Base-by-base conservation (phyloP, 2,113 vertebrate genomes). In the Boleophthalmus pectinirostris region DNA sequence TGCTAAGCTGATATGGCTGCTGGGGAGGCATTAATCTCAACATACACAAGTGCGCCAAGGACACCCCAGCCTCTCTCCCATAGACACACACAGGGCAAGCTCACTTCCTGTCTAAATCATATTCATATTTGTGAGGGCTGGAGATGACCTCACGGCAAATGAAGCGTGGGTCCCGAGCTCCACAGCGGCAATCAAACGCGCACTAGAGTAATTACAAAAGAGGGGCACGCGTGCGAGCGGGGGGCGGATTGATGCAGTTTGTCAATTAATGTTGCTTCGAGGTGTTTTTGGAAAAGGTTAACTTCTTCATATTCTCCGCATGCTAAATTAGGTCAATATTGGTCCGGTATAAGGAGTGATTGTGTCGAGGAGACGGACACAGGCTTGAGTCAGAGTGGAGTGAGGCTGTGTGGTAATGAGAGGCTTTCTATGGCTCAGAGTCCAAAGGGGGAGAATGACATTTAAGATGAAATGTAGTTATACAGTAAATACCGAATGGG, bases 241-340 rank as follows among this genome's bases (percentile, higher is more conserved):
- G 91, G 87, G 87, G 88, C 90, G 91, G 94, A 94, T 93, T 93
- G 90, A 94, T 94, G 92, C 81, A 84, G 92, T 94, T 94, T 94
- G 92, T 95, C 93, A 92, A 91, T 94, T 90, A 91, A 83, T 90
- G 82, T 93, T 93, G 93, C 95, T 96, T 89, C 88, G 89, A 93
- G 93, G 93, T 93, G 92, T 87, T 93, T 94, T 81, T 82, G 61
- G 33, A 94, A 29, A 96, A 94, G 93, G 90, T 95, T 95, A 93
- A 93, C 89, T 92, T 92, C 91, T 93, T 94, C 82, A 87, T 92
- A 89, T 93, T 91, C 75, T 82, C 24, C 54, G 56, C 80, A 85
- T 88, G 80, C 74, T 92, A 89, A 95, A 94, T 91, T 85, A 91
- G 94, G 79, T 91, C 93, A 94, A 92, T 90, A 90, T 89, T 91